Evolutionary conservation across 92 coral and sea anemone genomes (phyloP).

Genomic region (Zoanthus gigantus): DNA sequence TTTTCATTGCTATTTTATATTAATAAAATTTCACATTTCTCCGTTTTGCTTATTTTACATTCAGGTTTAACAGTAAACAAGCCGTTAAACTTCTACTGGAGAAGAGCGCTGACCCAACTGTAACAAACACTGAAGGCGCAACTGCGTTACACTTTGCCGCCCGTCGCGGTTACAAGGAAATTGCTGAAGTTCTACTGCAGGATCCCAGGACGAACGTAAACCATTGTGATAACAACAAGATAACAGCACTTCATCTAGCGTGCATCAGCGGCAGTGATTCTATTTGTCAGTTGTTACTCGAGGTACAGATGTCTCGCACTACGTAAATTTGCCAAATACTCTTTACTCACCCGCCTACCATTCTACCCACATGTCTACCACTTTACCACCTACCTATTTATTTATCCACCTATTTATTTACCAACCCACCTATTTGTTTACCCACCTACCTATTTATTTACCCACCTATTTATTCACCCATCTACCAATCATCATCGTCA

Average conservation of each 20-base stretch:
- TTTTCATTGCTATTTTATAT: not conserved
- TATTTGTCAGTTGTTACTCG: conserved; percentile 45
- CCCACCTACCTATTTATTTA: too few relatives aligned
- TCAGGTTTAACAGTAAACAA: conserved; percentile 56
- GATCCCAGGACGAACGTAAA: conserved; percentile 35
- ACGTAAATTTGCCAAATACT: too few relatives aligned
- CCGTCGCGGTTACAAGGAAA: conserved; percentile 51
- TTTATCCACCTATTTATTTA: too few relatives aligned
- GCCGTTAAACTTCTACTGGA: conserved; percentile 53
- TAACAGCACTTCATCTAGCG: conserved; percentile 62
- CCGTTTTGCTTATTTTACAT: not conserved
- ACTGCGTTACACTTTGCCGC: conserved; percentile 69
- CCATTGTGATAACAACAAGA: conserved; percentile 54
- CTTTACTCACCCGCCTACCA: too few relatives aligned
- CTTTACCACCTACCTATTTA: too few relatives aligned
- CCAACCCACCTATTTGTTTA: too few relatives aligned
- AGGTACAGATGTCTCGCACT: not conserved
- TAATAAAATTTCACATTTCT: not conserved
- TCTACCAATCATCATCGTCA: too few relatives aligned
- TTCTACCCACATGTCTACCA: too few relatives aligned
- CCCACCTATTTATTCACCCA: too few relatives aligned
- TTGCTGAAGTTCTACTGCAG: conserved; percentile 40
- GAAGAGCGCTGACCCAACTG: conserved; percentile 58
- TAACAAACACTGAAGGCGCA: conserved; percentile 58
- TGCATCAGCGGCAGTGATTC: conserved; percentile 49